A percentile compares a stretch with the other conserved stretches of the same genome.
These are phyloP conservation scores for Allygus modestus DNA, from an alignment of 2,888 invertebrate species.

Conservation along the genomic window DNA sequence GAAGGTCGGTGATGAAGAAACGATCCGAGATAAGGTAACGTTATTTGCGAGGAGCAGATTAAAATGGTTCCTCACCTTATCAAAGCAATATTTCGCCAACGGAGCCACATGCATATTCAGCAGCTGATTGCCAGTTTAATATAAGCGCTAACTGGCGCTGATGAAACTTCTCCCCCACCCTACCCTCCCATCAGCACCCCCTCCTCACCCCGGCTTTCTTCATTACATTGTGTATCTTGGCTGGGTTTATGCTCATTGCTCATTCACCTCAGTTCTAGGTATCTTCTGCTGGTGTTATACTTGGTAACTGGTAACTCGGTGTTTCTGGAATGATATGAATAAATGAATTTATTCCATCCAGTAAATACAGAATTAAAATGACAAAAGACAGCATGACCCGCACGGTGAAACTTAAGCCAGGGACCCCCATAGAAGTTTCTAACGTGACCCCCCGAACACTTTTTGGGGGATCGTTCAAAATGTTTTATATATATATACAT, in stretches of 20 bases:
- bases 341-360: no score
- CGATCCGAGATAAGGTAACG: constrained; percentile 19
- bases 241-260: not conserved
- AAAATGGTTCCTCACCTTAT: constrained; percentile 50
- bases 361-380: no score
- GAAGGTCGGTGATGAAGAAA: not conserved
- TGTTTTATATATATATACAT: no score
- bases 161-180: constrained; percentile 24
- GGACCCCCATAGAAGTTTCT: no score
- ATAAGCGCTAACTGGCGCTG: constrained; percentile 55
- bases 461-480: no score
- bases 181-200: constrained; percentile 18
- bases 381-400: no score
- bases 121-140: constrained; percentile 54
- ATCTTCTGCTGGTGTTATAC: no score
- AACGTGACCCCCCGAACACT: no score
- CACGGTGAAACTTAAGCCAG: no score
- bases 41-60: constrained; percentile 21
- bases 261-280: not conserved
- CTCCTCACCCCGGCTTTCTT: not conserved
- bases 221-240: constrained; percentile 37
- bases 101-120: constrained; percentile 53
- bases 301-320: no score
- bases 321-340: no score
- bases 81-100: constrained; percentile 50